Evolutionary conservation across 2,888 invertebrate genomes (phyloP).

Genomic region (Phlogophora meticulosa): DNA sequence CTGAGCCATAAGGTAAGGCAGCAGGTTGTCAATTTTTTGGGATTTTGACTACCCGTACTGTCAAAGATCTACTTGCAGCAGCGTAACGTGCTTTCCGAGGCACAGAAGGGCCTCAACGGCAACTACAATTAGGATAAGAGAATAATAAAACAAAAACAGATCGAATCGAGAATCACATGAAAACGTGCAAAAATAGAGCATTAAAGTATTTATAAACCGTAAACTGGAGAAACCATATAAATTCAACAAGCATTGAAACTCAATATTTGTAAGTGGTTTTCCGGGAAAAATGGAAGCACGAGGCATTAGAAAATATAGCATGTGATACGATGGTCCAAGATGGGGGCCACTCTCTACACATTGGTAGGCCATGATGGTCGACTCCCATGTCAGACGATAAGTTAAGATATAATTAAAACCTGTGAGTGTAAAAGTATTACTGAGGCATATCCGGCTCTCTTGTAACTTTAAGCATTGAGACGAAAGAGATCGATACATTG

Average conservation of each 20-base stretch:
- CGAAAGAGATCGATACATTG: neutral
- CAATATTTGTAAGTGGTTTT: constrained; percentile 21
- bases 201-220: constrained; percentile 4
- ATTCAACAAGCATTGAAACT: constrained; percentile 17
- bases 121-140: neutral
- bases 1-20: too few species aligned
- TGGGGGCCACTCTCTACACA: constrained; percentile 12
- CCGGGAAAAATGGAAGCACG: constrained; percentile 31
- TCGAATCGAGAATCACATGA: constrained; percentile 14
- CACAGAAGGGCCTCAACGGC: too few species aligned
- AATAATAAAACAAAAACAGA: neutral
- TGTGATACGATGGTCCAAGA: constrained; percentile 22
- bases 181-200: neutral
- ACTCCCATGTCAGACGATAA: neutral
- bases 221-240: constrained; percentile 12
- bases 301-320: constrained; percentile 19
- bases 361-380: constrained; percentile 24
- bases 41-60: too few species aligned
- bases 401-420: neutral
- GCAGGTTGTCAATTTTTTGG: too few species aligned
- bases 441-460: neutral
- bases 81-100: too few species aligned
- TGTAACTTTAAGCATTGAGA: neutral
- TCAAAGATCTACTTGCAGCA: too few species aligned
- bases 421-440: neutral